Base-by-base conservation (phyloP, 2,797 vertebrate species). In the Ptychadena robeensis region DNA sequence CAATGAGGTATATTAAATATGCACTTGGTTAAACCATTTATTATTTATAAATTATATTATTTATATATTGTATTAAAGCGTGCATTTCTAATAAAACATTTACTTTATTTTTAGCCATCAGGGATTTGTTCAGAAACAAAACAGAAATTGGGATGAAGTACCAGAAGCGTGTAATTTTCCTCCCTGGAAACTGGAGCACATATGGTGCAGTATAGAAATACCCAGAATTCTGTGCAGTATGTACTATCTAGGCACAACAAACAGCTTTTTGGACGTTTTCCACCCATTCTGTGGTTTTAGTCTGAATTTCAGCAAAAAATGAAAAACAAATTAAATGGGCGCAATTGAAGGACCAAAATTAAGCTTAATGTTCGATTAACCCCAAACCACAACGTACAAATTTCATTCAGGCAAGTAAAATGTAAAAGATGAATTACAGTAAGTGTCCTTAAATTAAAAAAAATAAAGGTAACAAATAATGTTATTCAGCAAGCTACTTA, bases 201-300 rank as follows among this genome's bases (percentile, higher is more conserved):
- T 73, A 48, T 73, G 70, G 70, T 53, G 48, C 48, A 28, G 70
- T 28, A 31, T 31, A n/a, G 70, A 73, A 31, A 48, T 44, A 73
- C 70, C 38, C 70, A 73, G 18, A 48, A 53, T 73, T 73, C 70
- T 73, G 70, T 73, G 40, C 35, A 73, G 12, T 28, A 53, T 73
- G 70, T 27, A 61, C 57, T 61, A 61, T 61, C 57, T 61, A 61
- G 57, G 57, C 38, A 73, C 70, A 73, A 73, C 70, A 73, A 73
- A 73, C 70, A 73, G 70, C 70, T 73, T 27, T 25, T 73, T 73
- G 70, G 70, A 40, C n/a, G 27, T 28, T 22, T 53, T 27, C 70
- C 70, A 18, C 3, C 40, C 70, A 73, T 48, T 48, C 40, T 73
- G 38, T 32, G 40, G 35, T 73, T 73, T 73, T 73, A 15, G 68